Conservation (phyloP, 37 sponge, comb jelly and placozoan species). For the Dysidea cf. avara region DNA sequence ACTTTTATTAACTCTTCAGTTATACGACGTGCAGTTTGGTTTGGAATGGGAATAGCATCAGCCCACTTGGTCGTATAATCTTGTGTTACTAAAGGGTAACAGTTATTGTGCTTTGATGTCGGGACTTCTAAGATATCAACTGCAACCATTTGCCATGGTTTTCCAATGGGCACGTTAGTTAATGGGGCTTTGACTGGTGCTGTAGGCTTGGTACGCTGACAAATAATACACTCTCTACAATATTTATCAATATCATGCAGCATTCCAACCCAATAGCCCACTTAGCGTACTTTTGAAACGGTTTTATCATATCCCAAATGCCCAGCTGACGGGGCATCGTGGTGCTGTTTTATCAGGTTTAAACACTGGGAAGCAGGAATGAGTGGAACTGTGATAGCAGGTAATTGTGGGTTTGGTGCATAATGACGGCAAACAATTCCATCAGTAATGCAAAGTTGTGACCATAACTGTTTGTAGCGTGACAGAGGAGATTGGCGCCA, state of each 20-base stretch:
- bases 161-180: background rate
- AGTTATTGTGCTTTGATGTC: background rate
- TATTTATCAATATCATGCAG: conserved; percentile 7
- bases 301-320: conserved; percentile 6
- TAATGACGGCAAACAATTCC: too few species aligned
- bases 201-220: background rate
- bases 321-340: background rate
- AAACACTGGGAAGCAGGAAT: background rate
- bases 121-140: conserved; percentile 21
- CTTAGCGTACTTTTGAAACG: background rate
- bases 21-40: too few species aligned
- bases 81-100: background rate
- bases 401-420: background rate
- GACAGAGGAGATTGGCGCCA: background rate
- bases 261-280: conserved; percentile 17
- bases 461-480: too few species aligned
- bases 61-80: too few species aligned
- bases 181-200: background rate
- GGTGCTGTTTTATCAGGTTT: background rate
- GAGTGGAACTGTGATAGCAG: background rate
- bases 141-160: conserved; percentile 20
- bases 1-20: background rate
- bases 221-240: conserved; percentile 4
- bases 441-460: too few species aligned
- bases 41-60: too few species aligned